A percentile compares a stretch with the other conserved stretches of the same genome.
phyloP scores from a whole-genome alignment of 2,888 invertebrate genomes.

The Amblyteles armatorius region DNA sequence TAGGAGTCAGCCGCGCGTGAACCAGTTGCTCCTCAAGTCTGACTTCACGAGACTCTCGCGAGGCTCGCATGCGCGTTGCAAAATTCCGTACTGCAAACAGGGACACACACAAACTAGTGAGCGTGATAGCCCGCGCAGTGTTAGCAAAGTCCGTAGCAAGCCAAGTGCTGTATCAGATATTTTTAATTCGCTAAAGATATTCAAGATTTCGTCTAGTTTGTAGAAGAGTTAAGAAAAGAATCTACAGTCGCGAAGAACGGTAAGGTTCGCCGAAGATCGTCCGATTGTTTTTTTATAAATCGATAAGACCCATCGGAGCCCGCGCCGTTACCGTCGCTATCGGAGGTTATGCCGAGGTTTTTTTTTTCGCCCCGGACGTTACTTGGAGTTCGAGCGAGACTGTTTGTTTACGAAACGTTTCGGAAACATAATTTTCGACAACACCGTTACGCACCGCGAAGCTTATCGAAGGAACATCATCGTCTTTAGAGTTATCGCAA shows the following conservation, averaged over 20 bases:
- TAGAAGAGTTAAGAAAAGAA: constrained; percentile 1
- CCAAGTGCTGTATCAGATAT: constrained; percentile 15
- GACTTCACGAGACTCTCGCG: neutral
- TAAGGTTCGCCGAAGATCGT: neutral
- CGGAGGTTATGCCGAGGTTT: constrained; percentile 50
- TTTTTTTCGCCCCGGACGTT: constrained; percentile 22
- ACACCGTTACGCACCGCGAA: neutral
- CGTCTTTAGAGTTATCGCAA: neutral
- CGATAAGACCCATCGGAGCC: constrained; percentile 13
- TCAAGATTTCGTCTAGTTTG: neutral
- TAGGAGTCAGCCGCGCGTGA: neutral
- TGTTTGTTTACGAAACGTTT: constrained; percentile 50
- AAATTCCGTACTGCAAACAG: neutral
- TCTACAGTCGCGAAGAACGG: constrained; percentile 18
- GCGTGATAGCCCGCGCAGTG: constrained; percentile 42
- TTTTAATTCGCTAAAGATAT: constrained; percentile 1
- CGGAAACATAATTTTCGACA: neutral
- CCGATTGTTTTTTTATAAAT: neutral
- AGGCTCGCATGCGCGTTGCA: constrained; percentile 35
- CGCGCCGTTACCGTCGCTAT: neutral
- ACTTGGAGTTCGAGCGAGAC: neutral
- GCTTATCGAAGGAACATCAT: neutral
- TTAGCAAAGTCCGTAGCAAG: neutral
- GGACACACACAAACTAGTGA: constrained; percentile 2
- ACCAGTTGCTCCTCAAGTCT: constrained; percentile 27